A percentile compares a stretch with the other conserved stretches of the same genome.
Conservation (phyloP, 2,797 vertebrate species). For the Sciaenops ocellatus region DNA sequence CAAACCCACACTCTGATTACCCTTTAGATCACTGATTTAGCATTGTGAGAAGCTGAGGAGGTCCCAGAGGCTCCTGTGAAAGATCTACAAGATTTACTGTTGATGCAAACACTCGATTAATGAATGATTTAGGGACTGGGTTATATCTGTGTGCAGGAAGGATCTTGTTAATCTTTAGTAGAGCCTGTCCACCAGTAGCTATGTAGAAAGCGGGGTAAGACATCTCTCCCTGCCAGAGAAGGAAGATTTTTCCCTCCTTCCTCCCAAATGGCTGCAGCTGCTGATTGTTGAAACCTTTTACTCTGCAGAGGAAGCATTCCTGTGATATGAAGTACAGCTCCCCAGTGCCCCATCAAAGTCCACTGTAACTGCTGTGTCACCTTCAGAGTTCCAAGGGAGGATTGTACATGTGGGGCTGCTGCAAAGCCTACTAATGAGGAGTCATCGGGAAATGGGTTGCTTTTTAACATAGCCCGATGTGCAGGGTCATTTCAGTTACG, state of each 20-base stretch:
- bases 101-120: slow-evolving; percentile 78
- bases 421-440: slow-evolving; percentile 81
- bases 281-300: slow-evolving; percentile 81
- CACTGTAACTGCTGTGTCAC: slow-evolving; percentile 85
- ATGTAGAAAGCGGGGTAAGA: slow-evolving; percentile 34
- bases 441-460: slow-evolving; percentile 65
- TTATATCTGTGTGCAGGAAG: slow-evolving; percentile 57
- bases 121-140: slow-evolving; percentile 75
- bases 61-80: slow-evolving; percentile 40
- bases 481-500: slow-evolving; percentile 65
- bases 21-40: slow-evolving; percentile 56
- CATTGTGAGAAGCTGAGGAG: slow-evolving; percentile 49
- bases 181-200: slow-evolving; percentile 36
- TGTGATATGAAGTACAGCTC: slow-evolving; percentile 85
- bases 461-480: slow-evolving; percentile 66
- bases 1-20: slow-evolving; percentile 33
- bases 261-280: slow-evolving; percentile 75
- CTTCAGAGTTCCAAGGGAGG: slow-evolving; percentile 79
- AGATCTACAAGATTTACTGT: slow-evolving; percentile 64
- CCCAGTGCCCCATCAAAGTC: slow-evolving; percentile 84
- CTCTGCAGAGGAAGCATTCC: slow-evolving; percentile 80
- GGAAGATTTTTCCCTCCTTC: slow-evolving; percentile 49
- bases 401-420: slow-evolving; percentile 65
- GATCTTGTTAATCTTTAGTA: slow-evolving; percentile 69
- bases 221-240: slow-evolving; percentile 26